Conservation (phyloP, 1,140 invertebrate species). For the Idris sp. region DNA sequence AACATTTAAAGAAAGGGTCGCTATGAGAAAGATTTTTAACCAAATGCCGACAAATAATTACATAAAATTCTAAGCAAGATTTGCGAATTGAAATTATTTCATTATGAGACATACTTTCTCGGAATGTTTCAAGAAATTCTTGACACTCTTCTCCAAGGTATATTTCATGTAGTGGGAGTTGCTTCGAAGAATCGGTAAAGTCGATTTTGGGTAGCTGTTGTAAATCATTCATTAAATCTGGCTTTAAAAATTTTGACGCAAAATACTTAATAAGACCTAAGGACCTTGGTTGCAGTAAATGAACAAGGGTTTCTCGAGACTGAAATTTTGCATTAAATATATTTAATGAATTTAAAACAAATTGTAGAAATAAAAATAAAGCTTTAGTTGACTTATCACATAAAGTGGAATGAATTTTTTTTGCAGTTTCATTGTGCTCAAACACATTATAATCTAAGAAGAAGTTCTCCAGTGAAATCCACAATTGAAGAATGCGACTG, state of each 20-base stretch:
- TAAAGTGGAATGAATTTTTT: slow-evolving; percentile 2
- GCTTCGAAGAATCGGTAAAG: not conserved
- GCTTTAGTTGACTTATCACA: slow-evolving; percentile 16
- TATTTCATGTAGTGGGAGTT: not conserved
- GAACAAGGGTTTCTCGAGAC: slow-evolving; percentile 2
- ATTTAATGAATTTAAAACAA: slow-evolving; percentile 25
- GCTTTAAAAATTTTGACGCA: slow-evolving; percentile 13
- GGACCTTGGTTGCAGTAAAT: slow-evolving; percentile 8
- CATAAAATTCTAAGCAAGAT: slow-evolving; percentile 15
- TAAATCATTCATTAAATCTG: not conserved
- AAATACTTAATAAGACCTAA: slow-evolving; percentile 6
- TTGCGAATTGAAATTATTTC: slow-evolving; percentile 5
- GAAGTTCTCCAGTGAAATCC: slow-evolving; percentile 7
- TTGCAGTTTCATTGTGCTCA: not conserved
- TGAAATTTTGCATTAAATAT: slow-evolving; percentile 26
- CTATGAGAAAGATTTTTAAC: slow-evolving; percentile 2
- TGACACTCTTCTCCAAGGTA: slow-evolving; percentile 8
- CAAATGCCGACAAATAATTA: not conserved
- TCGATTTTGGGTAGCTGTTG: slow-evolving; percentile 1
- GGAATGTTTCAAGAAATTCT: slow-evolving; percentile 7
- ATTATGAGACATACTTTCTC: slow-evolving; percentile 11
- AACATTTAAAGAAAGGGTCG: not conserved
- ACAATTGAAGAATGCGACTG: slow-evolving; percentile 11
- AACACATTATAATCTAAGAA: slow-evolving; percentile 3
- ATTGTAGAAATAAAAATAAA: slow-evolving; percentile 14